Evolutionary conservation across 64 coral and sea anemone species (phyloP).

Genomic region (Actinia tenebrosa): DNA sequence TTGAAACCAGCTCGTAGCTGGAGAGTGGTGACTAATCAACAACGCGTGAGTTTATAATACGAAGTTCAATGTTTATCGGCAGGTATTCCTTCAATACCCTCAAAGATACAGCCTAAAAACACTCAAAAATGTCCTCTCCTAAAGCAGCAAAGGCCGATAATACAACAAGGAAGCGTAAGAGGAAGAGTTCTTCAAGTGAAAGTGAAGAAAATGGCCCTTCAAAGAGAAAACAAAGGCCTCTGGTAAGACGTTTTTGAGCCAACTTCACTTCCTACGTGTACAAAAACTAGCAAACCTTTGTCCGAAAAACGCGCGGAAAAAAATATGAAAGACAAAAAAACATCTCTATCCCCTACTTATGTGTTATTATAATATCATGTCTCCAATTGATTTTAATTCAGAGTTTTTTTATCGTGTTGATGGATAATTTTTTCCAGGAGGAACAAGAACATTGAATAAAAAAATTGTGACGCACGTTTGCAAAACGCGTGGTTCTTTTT

Average conservation of each 20-base stretch:
- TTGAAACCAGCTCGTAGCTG: background rate
- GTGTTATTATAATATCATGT: background rate
- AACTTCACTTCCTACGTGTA: background rate
- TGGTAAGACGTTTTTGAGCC: background rate
- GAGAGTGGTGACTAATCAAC: background rate
- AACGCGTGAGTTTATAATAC: conserved; percentile 4
- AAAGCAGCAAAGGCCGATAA: background rate
- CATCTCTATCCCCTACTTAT: background rate
- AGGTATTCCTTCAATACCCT: background rate
- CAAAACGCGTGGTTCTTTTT: background rate
- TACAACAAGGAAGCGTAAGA: conserved; percentile 15
- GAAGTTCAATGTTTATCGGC: conserved; percentile 11
- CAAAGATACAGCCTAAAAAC: background rate
- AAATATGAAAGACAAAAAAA: background rate
- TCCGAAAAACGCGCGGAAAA: background rate
- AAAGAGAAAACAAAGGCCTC: background rate
- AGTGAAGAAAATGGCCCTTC: background rate
- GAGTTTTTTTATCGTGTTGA: background rate
- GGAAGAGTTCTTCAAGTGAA: background rate
- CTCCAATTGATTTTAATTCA: background rate
- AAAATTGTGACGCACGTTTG: background rate
- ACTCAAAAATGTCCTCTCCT: background rate
- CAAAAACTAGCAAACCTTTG: background rate
- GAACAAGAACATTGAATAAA: background rate
- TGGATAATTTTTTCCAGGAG: background rate